Percentiles rank a stretch among this genome's conserved stretches.
Evolutionary conservation across 2,113 vertebrate genomes (phyloP).

Genomic region (Oncorhynchus masou): DNA sequence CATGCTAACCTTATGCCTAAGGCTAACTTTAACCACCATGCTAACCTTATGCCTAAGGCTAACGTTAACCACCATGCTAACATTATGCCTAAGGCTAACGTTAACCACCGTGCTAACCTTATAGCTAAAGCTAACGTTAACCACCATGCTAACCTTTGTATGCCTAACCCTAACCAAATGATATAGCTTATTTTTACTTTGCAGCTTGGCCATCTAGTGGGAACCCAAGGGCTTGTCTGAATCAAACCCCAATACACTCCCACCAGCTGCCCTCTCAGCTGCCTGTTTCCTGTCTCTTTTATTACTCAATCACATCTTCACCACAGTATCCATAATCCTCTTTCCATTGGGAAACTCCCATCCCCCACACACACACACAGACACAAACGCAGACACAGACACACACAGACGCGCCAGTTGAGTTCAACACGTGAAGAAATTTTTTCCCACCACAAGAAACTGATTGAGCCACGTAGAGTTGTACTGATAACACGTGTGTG

Average conservation of each 20-base stretch:
- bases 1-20: too few relatives aligned
- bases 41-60: too few relatives aligned
- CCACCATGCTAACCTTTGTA: too few relatives aligned
- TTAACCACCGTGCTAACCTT: too few relatives aligned
- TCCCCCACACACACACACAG: background rate
- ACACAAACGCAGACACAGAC: background rate
- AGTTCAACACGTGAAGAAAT: slow-evolving; percentile 44
- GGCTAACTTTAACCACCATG: too few relatives aligned
- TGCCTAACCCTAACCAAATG: too few relatives aligned
- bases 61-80: too few relatives aligned
- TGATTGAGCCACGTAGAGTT: slow-evolving; percentile 27
- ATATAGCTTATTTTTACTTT: too few relatives aligned
- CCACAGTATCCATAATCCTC: slow-evolving; percentile 53
- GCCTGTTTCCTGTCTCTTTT: background rate
- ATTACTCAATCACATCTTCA: slow-evolving; percentile 49
- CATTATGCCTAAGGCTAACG: too few relatives aligned
- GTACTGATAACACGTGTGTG: slow-evolving; percentile 58
- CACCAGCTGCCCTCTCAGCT: background rate
- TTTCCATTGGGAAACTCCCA: slow-evolving; percentile 42
- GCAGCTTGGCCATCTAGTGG: too few relatives aligned
- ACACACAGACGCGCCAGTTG: background rate
- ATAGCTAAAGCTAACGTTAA: too few relatives aligned
- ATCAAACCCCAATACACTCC: background rate
- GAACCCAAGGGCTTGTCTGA: too few relatives aligned
- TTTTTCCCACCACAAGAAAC: slow-evolving; percentile 51